Conservation (phyloP, 2,888 invertebrate species). For the Cactoblastis cactorum region DNA sequence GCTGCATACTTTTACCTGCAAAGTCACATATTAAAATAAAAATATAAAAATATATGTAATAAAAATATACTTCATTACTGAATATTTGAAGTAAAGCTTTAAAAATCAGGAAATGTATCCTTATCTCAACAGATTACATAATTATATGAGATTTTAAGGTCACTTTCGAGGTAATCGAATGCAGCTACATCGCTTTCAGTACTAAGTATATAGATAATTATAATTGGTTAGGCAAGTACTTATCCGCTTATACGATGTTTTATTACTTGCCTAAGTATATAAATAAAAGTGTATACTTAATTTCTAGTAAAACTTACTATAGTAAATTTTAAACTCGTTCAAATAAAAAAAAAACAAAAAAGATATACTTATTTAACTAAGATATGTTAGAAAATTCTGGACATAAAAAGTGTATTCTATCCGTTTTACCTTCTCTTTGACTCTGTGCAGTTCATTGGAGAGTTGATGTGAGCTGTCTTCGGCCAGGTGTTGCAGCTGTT, state of each 20-base stretch:
- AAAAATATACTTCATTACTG: too few species aligned
- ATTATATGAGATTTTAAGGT: not conserved
- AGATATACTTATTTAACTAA: too few species aligned
- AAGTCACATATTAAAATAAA: too few species aligned
- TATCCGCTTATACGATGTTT: not conserved
- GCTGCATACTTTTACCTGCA: too few species aligned
- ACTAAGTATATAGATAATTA: not conserved
- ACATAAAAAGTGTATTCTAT: not conserved
- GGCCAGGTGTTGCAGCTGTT: constrained; percentile 57
- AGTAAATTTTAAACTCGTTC: too few species aligned
- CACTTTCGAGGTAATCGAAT: not conserved
- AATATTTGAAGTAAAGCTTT: too few species aligned
- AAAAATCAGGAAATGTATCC: not conserved
- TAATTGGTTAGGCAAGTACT: not conserved
- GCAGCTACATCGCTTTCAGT: not conserved
- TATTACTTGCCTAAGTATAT: too few species aligned
- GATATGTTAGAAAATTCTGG: too few species aligned
- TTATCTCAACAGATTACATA: not conserved
- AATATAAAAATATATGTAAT: too few species aligned
- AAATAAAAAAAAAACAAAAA: too few species aligned
- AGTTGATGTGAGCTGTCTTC: constrained; percentile 59
- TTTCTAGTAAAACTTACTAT: too few species aligned
- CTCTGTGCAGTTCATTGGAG: constrained; percentile 50
- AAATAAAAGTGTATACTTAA: too few species aligned
- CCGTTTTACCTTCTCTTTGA: constrained; percentile 58